These are phyloP conservation scores for Phenganax stokvisi DNA, from an alignment of 92 coral and sea anemone species.

Conservation along the genomic window DNA sequence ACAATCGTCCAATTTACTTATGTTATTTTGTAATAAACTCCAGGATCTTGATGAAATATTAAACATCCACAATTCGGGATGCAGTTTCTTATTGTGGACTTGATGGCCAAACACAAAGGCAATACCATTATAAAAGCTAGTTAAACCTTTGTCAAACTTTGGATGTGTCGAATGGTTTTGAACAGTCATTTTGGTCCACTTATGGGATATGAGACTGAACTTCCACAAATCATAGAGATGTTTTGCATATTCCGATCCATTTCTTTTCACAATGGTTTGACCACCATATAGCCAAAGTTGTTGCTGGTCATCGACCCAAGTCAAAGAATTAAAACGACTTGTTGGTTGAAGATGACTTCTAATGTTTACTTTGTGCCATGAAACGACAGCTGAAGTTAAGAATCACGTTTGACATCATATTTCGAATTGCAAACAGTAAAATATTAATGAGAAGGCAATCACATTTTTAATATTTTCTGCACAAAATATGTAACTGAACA, in stretches of 20 bases:
- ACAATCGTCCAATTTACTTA: constrained; percentile 41
- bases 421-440: background rate
- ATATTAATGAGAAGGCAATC: constrained; percentile 15
- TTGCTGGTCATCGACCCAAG: constrained; percentile 60
- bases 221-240: constrained; percentile 70
- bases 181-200: constrained; percentile 42
- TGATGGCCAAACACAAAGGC: constrained; percentile 55
- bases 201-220: constrained; percentile 37
- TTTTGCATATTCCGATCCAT: constrained; percentile 10
- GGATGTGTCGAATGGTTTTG: constrained; percentile 6
- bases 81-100: constrained; percentile 9
- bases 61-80: constrained; percentile 52
- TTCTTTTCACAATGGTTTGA: background rate
- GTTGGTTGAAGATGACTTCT: constrained; percentile 52
- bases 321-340: constrained; percentile 55
- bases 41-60: constrained; percentile 54
- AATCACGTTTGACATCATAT: background rate
- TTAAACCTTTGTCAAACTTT: constrained; percentile 31
- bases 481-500: constrained; percentile 9
- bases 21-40: constrained; percentile 35
- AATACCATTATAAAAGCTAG: constrained; percentile 53
- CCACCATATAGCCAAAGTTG: constrained; percentile 82
- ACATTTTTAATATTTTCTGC: background rate
- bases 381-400: constrained; percentile 49
- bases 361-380: constrained; percentile 49